Base-by-base conservation (phyloP, 2,888 invertebrate genomes). In the Troilus luridus region DNA sequence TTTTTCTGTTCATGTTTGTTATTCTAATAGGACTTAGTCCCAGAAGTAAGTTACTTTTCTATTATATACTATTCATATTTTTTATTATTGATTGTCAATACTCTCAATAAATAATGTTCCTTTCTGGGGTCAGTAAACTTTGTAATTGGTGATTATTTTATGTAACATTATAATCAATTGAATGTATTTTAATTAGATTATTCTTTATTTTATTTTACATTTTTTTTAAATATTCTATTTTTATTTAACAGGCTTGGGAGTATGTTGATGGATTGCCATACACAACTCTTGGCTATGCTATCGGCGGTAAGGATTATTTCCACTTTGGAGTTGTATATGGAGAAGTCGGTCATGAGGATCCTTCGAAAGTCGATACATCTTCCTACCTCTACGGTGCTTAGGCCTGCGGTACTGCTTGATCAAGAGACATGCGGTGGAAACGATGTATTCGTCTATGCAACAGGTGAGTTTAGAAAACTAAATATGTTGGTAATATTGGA, bases 261-360 rank as follows among this genome's bases (percentile, higher is more conserved):
- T 41, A 41, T 41, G 9, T 94, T 88, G 97, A 97, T 92, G 94
- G 95, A 0, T 94, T 95, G 0, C 96, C 97, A 19, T 98, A 96
- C 94, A 98, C 98, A 0, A 97, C 97, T 0, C 94, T 98, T 5
- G 95, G 97, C 0, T 98, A 98, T 94, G 96, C 96, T 27, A 97
- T 96, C 0, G 98, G 98, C 0, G 97, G 96, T 0, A 95, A 96
- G 0, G 95, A 95, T 67, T 96, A 97, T 92, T 96, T 96, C 93
- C 90, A 91, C 58, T 93, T 89, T 41, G 59, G 60, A 72, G 88
- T 81, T 10, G 54, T 54, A 24, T 67, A 54, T 59, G 92, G 92
- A 93, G 92, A 81, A 6, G 94, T 95, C 0, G 94, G 94, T 7
- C 94, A 97, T 91, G 94, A 94, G n/a, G 96, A 97, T 94, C 97